Conservation (phyloP, 2,113 vertebrate species). For the Aldabrachelys gigantea region DNA sequence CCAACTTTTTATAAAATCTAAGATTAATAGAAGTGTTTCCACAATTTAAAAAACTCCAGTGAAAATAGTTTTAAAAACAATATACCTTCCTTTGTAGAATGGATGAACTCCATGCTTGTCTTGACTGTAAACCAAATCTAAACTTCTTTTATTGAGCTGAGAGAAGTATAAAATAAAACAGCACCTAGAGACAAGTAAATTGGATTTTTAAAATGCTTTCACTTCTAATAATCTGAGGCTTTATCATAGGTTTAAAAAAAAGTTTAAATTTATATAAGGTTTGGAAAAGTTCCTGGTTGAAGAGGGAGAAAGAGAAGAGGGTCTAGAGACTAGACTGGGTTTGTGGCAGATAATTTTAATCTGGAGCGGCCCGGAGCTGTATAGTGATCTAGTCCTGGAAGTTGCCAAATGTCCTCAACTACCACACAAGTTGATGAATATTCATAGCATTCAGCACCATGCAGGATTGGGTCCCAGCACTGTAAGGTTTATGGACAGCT, state of each 20-base stretch:
- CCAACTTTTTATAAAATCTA: background rate
- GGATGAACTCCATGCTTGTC: background rate
- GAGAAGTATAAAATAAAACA: background rate
- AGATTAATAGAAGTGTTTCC: background rate
- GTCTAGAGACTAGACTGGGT: background rate
- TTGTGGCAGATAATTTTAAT: background rate
- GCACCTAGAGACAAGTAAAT: background rate
- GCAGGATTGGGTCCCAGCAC: background rate
- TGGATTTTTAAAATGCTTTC: background rate
- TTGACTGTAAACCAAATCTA: background rate
- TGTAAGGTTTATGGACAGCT: background rate
- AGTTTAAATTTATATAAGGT: background rate
- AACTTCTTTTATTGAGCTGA: background rate
- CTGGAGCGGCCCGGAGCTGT: background rate
- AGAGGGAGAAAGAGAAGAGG: background rate
- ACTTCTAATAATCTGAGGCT: background rate
- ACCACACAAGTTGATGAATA: background rate
- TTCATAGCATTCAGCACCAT: background rate
- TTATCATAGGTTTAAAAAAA: background rate
- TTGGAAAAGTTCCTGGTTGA: background rate
- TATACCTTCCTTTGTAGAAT: background rate
- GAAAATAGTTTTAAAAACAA: background rate
- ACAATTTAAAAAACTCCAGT: background rate
- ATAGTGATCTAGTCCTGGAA: background rate
- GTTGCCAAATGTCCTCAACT: background rate